Evolutionary conservation across 1,140 invertebrate species (phyloP), one percentile per base, ranked within the genome.

Genomic region (Rhizoglyphus robini): DNA sequence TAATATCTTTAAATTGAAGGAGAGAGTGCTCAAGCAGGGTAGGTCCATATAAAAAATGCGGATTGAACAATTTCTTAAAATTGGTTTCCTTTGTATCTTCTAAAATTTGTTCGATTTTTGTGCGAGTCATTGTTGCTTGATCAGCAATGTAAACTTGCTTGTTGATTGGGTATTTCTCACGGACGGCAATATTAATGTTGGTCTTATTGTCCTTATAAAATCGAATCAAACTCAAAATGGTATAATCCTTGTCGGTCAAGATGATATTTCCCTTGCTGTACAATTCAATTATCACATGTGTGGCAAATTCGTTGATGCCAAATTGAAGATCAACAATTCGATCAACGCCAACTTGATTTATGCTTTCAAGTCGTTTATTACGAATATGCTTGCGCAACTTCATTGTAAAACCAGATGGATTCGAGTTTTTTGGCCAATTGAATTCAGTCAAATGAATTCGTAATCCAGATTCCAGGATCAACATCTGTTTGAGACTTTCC

Each of bases 241-340:
- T 88, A 78, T 89, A 87, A 66, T 95, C 83, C 76, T 83, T 79
- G 79, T 99, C 96, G 25, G 94, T 95, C 0, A 99, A 78, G 60
- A 99, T 81, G 54, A 99, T 86, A 76, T 99, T 99, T 65, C 96
- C 96, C 63, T 88, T 81, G 79, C 99, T 95, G 75, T 96, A 99
- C 0, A 99, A 74, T 77, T 99, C 96, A 60, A 99, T 74, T 68
- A 99, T 90, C 13, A 99, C 78, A 78, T 99, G 95, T 77, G 96
- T 95, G 0, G 91, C 88, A 27, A 88, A 90, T 78, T 97, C 92
- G 0, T 87, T 87, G 27, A 82, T 85, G 46, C 96, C 96, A 79
- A 99, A 96, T 77, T 96, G 89, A 54, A 97, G 75, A 76, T 94
- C 85, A 32, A 97, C 80, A 62, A 96, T 86, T 75, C 93, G 80